A percentile compares a stretch with the other conserved stretches of the same genome.
These are phyloP conservation scores for Paedocypris sp. DNA, from an alignment of 2,113 vertebrate species.

Conservation along the genomic window DNA sequence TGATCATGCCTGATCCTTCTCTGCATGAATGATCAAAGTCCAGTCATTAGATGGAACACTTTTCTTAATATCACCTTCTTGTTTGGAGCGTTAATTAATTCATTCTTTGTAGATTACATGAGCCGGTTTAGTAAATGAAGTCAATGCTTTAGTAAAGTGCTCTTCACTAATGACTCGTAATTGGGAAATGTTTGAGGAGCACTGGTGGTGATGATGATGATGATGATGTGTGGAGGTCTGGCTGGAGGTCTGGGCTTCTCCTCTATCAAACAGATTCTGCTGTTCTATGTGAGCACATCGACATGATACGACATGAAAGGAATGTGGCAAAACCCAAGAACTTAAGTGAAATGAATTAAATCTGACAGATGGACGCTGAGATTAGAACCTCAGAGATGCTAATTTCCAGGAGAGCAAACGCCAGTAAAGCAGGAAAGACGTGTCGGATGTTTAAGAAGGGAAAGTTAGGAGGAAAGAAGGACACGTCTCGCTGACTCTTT, in stretches of 20 bases:
- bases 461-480: conserved; percentile 9
- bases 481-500: conserved; percentile 10
- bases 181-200: conserved; percentile 3
- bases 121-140: too few relatives aligned
- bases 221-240: background rate
- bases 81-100: background rate
- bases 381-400: background rate
- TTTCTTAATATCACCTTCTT: background rate
- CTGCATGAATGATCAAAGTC: background rate
- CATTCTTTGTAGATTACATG: background rate
- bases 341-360: conserved; percentile 3
- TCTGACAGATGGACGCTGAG: background rate
- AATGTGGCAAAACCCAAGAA: background rate
- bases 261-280: conserved; percentile 42
- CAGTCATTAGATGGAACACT: background rate
- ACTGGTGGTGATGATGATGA: conserved; percentile 10
- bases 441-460: background rate
- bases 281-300: background rate
- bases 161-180: conserved; percentile 25
- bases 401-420: conserved; percentile 7
- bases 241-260: conserved; percentile 19
- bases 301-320: conserved; percentile 9
- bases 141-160: background rate
- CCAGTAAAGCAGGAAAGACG: background rate
- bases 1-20: background rate